Evolutionary conservation across 2,888 invertebrate species (phyloP).

Genomic region (Punctoribates punctum): DNA sequence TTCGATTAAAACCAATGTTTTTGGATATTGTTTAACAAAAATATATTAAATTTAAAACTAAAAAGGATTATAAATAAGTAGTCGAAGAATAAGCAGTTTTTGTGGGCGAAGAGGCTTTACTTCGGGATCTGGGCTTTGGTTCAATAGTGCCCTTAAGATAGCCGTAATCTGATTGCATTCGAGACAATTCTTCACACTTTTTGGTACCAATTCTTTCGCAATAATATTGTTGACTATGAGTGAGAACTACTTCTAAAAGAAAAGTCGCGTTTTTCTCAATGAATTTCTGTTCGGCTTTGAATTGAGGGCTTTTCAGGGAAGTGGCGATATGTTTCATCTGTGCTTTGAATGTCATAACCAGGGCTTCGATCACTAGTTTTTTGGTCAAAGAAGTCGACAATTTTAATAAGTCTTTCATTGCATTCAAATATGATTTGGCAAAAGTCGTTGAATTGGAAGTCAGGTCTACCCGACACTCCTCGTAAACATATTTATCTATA

Average conservation of each 20-base stretch:
- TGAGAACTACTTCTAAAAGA: conserved; percentile 65
- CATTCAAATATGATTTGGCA: conserved; percentile 67
- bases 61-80: conserved; percentile 27
- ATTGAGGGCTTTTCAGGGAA: conserved; percentile 54
- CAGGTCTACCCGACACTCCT: conserved; percentile 68
- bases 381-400: conserved; percentile 58
- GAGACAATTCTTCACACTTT: conserved; percentile 48
- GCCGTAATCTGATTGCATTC: conserved; percentile 47
- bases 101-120: conserved; percentile 1
- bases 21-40: background rate
- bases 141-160: conserved; percentile 41
- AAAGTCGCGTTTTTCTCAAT: conserved; percentile 68
- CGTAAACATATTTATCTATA: conserved; percentile 65
- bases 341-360: conserved; percentile 69
- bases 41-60: background rate
- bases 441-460: conserved; percentile 77
- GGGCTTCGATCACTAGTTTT: conserved; percentile 67
- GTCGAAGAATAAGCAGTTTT: conserved; percentile 20
- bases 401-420: conserved; percentile 71
- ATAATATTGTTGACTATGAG: conserved; percentile 63
- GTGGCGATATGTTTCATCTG: conserved; percentile 65
- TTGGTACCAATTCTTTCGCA: conserved; percentile 53
- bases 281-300: conserved; percentile 55
- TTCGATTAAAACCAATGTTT: too few species aligned
- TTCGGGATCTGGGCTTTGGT: conserved; percentile 12